phyloP scores from a whole-genome alignment of 2,113 vertebrate species.

The Prionailurus bengalensis region DNA sequence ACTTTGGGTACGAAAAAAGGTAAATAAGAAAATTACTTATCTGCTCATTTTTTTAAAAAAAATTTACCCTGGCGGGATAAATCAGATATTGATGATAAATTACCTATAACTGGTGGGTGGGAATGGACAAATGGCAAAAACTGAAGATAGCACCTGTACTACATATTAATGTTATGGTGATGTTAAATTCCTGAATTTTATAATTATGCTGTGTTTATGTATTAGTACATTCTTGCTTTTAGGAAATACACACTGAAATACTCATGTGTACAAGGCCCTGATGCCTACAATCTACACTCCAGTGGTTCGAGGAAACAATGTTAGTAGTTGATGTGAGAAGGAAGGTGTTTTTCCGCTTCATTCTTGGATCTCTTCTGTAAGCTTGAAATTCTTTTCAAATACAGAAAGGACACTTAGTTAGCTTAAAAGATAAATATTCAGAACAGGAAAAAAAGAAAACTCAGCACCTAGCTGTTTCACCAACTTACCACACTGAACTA shows the following conservation, averaged over 20 bases:
- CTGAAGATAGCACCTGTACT: background rate
- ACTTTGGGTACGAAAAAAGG: background rate
- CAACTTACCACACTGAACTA: background rate
- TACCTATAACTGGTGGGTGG: background rate
- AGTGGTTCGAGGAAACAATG: background rate
- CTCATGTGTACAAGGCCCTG: background rate
- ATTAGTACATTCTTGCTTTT: background rate
- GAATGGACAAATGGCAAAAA: background rate
- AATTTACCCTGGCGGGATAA: background rate
- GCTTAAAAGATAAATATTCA: background rate
- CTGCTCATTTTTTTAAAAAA: conserved; percentile 40
- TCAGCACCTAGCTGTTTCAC: background rate
- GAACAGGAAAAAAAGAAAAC: background rate
- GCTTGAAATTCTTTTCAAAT: conserved; percentile 31
- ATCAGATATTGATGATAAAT: background rate
- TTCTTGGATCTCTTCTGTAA: conserved; percentile 30
- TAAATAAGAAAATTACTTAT: background rate
- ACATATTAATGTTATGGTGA: background rate
- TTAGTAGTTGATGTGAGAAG: background rate
- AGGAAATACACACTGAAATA: background rate
- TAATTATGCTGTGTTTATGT: background rate
- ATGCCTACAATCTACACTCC: background rate
- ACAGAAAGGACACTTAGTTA: background rate
- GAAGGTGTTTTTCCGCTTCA: background rate
- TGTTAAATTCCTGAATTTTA: conserved; percentile 3